These are phyloP conservation scores for Lochmaea capreae DNA, from an alignment of 2,888 invertebrate species.

Conservation along the genomic window DNA sequence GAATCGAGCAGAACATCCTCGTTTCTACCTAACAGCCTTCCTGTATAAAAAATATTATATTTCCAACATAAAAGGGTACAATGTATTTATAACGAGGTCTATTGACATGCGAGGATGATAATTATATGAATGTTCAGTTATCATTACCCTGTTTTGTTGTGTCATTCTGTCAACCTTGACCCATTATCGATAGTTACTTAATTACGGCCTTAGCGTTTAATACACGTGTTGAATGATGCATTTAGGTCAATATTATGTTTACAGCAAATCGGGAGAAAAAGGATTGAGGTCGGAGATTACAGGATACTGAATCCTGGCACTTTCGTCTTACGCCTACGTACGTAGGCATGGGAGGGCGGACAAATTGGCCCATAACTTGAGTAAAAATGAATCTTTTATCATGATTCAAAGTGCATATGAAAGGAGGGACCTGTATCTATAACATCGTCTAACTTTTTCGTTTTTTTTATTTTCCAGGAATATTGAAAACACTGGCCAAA, in stretches of 20 bases:
- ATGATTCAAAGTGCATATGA: no score
- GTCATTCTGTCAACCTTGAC: slow-evolving; percentile 24
- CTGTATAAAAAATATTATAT: no score
- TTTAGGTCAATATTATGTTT: slow-evolving; percentile 33
- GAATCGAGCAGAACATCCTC: no score
- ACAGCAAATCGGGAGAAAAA: slow-evolving; percentile 13
- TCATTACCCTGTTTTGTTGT: slow-evolving; percentile 25
- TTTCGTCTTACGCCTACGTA: not conserved
- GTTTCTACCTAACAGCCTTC: no score
- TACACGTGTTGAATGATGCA: slow-evolving; percentile 24
- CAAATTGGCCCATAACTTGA: no score
- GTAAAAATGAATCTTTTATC: no score
- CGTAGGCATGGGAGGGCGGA: no score
- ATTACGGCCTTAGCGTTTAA: slow-evolving; percentile 23
- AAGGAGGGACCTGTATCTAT: no score
- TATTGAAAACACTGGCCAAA: no score
- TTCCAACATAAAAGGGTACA: no score
- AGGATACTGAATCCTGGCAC: not conserved
- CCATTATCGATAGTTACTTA: slow-evolving; percentile 21
- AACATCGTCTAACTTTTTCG: no score
- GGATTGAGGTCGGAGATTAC: slow-evolving; percentile 3
- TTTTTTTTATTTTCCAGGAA: no score
- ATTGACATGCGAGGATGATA: not conserved
- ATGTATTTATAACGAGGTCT: not conserved
- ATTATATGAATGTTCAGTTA: slow-evolving; percentile 3